Base-by-base conservation (phyloP, 2,888 invertebrate genomes). In the Eudemis profundana region DNA sequence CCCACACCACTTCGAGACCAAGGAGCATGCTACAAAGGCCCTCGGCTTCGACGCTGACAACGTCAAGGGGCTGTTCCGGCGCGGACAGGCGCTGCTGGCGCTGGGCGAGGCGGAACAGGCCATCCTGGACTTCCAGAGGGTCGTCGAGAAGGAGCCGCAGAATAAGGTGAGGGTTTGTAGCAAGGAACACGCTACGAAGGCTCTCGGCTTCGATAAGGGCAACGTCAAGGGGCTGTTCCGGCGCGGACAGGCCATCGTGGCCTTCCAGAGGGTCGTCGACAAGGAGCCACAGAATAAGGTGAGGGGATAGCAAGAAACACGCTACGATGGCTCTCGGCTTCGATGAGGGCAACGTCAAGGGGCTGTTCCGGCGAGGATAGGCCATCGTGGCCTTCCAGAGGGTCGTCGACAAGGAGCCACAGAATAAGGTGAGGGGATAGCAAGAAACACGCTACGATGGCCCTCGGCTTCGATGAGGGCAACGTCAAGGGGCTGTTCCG, bases 171-270 rank as follows among this genome's bases (percentile, higher is more conserved):
- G 64, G 56, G 27, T n/a, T 44, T 17, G 0, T 15, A n/a, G n/a
- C 1, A 94, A 94, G 74, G 94, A 95, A 51, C 92, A 95, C 51
- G 97, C 98, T 47, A 94, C 95, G 49, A 95, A 95, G 74, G 98
- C 96, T 0, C 86, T 99, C 3, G 94, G 94, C 61, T 74, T 96
- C 0, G 96, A 97, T 76, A 84, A 94, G 0, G 92, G 93, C 21
- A 98, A 96, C 83, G 96, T 97, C 10, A 99, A 99, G 86, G 99
- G 96, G 0, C 89, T 96, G 27, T 99, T 98, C 86, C 93, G 99
- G 73, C 92, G 96, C 72, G 98, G 98, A 0, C 96, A 96, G 90
- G 97, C 98, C 0, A 87, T 94, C 70, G 82, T 97, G 56, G 94
- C 93, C n/a, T n/a, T n/a, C n/a, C n/a, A n/a, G n/a, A n/a, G n/a